Conservation (phyloP, 2,797 vertebrate species). For the Corythornis leucogaster region DNA sequence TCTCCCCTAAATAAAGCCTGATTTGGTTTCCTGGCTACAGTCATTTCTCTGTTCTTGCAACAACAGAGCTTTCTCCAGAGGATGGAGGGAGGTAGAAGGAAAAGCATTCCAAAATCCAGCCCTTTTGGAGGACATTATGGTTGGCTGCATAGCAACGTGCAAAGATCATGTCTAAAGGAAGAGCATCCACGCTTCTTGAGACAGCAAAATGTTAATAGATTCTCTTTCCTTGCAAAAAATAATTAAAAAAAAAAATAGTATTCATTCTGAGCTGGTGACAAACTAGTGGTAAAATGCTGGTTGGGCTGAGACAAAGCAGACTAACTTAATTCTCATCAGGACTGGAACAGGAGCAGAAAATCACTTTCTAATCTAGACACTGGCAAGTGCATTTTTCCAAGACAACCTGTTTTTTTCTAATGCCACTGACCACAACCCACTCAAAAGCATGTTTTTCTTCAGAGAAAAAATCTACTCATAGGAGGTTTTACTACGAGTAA, state of each 20-base stretch:
- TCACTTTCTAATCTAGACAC: constrained; percentile 12
- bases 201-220: constrained; percentile 26
- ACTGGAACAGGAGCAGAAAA: constrained; percentile 35
- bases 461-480: neutral
- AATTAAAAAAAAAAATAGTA: neutral
- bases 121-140: neutral
- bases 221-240: neutral
- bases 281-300: constrained; percentile 13
- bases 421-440: constrained; percentile 9
- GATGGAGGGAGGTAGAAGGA: neutral
- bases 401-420: constrained; percentile 52
- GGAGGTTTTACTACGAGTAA: neutral
- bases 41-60: neutral
- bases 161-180: constrained; percentile 23
- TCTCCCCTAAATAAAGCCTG: neutral
- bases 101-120: neutral
- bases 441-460: neutral
- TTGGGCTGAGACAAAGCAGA: constrained; percentile 11
- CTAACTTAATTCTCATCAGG: constrained; percentile 57
- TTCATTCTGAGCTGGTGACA: constrained; percentile 8
- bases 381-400: constrained; percentile 48
- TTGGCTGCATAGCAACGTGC: neutral
- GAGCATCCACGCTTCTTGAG: neutral
- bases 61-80: neutral
- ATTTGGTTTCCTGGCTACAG: neutral